A percentile compares a stretch with the other conserved stretches of the same genome.
phyloP scores from a whole-genome alignment of 2,797 vertebrate genomes.

The Gorsachius magnificus region DNA sequence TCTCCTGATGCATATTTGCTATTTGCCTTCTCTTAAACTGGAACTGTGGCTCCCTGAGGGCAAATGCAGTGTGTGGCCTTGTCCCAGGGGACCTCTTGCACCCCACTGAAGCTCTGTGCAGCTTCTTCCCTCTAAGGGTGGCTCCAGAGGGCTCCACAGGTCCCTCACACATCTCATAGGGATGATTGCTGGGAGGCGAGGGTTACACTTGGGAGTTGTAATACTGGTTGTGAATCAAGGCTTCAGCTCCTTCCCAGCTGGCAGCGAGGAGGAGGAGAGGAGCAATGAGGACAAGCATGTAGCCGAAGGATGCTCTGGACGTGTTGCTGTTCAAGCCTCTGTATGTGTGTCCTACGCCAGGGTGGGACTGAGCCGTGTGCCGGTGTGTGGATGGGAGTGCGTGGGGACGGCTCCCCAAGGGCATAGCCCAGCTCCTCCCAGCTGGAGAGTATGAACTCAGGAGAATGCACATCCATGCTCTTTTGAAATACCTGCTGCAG shows the following conservation, averaged over 20 bases:
- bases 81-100: not conserved
- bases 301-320: not conserved
- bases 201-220: not conserved
- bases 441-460: not conserved
- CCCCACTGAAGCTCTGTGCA: not conserved
- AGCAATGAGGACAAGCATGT: not conserved
- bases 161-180: not conserved
- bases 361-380: not conserved
- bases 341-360: not conserved
- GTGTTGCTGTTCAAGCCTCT: fast-evolving
- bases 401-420: not conserved
- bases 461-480: not conserved
- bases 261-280: not conserved
- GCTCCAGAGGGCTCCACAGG: not conserved
- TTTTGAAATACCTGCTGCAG: not conserved
- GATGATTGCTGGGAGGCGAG: fast-evolving
- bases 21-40: not conserved
- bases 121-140: not conserved
- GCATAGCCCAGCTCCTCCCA: not conserved
- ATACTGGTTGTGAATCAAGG: not conserved
- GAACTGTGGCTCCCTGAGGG: not conserved
- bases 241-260: not conserved
- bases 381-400: not conserved
- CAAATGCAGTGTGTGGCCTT: not conserved
- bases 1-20: not conserved